A percentile compares a stretch with the other conserved stretches of the same genome.
These are phyloP conservation scores for Anthoscopus minutus DNA, from an alignment of 2,113 vertebrate species.

Conservation along the genomic window DNA sequence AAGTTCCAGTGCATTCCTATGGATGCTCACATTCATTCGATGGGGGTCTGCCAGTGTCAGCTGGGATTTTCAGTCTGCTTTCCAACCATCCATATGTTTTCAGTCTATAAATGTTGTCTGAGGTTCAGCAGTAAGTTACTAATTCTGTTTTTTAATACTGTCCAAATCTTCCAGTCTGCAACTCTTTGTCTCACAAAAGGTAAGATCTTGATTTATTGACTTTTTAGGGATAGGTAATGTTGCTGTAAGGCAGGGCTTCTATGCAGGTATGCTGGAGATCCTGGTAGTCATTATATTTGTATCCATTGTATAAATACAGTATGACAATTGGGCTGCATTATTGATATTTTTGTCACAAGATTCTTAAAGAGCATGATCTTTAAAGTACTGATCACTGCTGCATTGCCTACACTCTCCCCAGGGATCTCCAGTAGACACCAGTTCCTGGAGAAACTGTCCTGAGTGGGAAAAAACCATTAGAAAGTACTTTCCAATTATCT, in stretches of 20 bases:
- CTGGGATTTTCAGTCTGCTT: conserved; percentile 19
- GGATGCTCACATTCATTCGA: neutral
- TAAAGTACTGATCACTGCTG: neutral
- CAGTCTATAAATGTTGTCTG: neutral
- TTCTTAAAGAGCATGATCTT: neutral
- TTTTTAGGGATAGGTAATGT: neutral
- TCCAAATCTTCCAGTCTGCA: conserved; percentile 3
- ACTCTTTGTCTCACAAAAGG: conserved; percentile 53
- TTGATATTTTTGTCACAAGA: neutral
- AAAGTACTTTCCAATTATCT: neutral
- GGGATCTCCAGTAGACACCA: neutral
- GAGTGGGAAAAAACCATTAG: neutral
- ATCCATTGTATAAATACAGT: neutral
- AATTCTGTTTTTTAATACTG: conserved; percentile 7
- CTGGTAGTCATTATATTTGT: neutral
- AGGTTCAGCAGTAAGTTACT: neutral
- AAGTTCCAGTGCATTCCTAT: conserved; percentile 5
- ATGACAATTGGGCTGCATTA: neutral
- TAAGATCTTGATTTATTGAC: conserved; percentile 60
- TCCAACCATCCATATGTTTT: neutral
- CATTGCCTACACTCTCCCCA: neutral
- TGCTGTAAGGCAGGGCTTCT: neutral
- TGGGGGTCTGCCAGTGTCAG: neutral
- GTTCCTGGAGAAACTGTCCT: neutral
- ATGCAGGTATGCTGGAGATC: neutral